Base-by-base conservation (phyloP, 1,140 invertebrate genomes). In the Spodoptera frugiperda region DNA sequence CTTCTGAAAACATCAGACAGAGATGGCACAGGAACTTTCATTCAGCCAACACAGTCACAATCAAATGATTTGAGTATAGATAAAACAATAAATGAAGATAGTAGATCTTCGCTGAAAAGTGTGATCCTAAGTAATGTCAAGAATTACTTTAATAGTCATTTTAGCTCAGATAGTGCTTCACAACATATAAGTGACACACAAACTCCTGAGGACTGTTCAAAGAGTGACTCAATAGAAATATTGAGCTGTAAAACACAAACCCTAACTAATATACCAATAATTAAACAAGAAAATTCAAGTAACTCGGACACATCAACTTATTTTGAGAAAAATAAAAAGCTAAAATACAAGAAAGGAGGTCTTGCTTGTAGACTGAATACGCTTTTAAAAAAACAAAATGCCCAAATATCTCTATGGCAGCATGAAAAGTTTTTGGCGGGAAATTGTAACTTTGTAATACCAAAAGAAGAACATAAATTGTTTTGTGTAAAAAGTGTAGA, bases 321-420 rank as follows among this genome's bases (percentile, higher is more conserved):
- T n/a, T 73, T 84, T 30, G 54, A 79, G 68, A 46, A 85, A 46
- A 85, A 81, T 76, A 91, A 93, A 71, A 91, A 90, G 73, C 65
- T 87, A 6, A 83, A 80, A 59, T 93, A 89, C 46, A 92, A 92
- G 82, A 93, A 91, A 77, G 87, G 84, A 71, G 91, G 91, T n/a
- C 61, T 92, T 2, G 86, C 89, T 53, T 84, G 83, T 54, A 78
- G 87, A 3, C 76, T 93, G 21, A 83, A 82, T 80, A 33, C 11
- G 14, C 25, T 93, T 10, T 72, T 91, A 70, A 93, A 92, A 86
- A 93, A 92, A 84, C 87, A 89, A 81, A 88, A 86, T 65, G 83
- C 89, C 0, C 85, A 75, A 71, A 68, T 87, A 68, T 86, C 81
- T 79, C 76, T 93, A 51, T 93, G 92, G 92, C 86, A 92, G 75